Evolutionary conservation across 2,797 vertebrate species (phyloP).

Genomic region (Martes flavigula): DNA sequence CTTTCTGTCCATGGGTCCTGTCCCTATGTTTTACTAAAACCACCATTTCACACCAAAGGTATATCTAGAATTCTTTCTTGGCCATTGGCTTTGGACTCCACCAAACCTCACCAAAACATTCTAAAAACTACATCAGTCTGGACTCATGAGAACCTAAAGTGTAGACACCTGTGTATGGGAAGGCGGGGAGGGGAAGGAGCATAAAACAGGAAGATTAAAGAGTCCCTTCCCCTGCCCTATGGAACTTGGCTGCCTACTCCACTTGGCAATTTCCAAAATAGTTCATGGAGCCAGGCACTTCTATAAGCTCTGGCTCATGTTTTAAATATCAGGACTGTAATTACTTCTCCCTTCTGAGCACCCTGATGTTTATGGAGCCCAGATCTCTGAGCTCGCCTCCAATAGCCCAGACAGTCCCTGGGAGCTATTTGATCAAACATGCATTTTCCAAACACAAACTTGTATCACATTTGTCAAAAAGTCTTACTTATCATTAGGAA

Average conservation of each 20-base stretch:
- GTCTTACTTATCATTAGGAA: not conserved
- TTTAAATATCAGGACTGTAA: constrained; percentile 69
- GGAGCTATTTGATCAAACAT: not conserved
- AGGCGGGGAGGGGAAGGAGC: not conserved
- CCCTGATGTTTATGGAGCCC: constrained; percentile 59
- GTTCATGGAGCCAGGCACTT: not conserved
- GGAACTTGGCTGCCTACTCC: not conserved
- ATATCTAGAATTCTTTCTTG: not conserved
- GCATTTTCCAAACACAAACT: constrained; percentile 27
- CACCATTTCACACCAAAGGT: not conserved
- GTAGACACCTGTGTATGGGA: not conserved
- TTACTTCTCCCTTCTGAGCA: constrained; percentile 47
- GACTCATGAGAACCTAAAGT: not conserved
- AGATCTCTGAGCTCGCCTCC: not conserved
- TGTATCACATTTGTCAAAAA: constrained; percentile 42
- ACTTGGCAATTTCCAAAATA: not conserved
- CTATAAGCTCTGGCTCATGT: not conserved
- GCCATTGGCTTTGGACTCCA: not conserved
- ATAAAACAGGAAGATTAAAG: not conserved
- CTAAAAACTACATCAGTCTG: not conserved
- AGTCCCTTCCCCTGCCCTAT: fast-evolving
- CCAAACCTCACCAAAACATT: not conserved
- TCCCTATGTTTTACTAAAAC: not conserved
- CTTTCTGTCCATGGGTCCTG: not conserved
- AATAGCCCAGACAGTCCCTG: not conserved